A percentile compares a stretch with the other conserved stretches of the same genome.
Conservation (phyloP, 2,888 invertebrate genomes). For the Drosophila mercatorum region DNA sequence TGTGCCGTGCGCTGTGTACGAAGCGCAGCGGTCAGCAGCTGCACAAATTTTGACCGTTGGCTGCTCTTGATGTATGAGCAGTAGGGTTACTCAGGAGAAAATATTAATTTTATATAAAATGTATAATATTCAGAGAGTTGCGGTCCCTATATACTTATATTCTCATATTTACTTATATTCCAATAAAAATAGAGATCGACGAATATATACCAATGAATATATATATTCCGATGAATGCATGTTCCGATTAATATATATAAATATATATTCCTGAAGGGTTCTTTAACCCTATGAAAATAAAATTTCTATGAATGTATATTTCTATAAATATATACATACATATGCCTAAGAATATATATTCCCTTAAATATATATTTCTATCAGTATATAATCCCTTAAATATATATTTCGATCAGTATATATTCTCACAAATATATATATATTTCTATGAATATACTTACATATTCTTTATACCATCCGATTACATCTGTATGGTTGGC, state of each 20-base stretch:
- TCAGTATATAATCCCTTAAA: too few species aligned
- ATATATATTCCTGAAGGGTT: too few species aligned
- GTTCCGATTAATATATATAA: background rate
- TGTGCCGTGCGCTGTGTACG: background rate
- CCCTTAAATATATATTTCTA: too few species aligned
- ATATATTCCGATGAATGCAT: background rate
- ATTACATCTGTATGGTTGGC: background rate
- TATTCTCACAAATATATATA: too few species aligned
- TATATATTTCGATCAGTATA: too few species aligned
- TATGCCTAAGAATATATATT: too few species aligned
- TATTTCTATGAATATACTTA: too few species aligned
- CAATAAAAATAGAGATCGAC: background rate
- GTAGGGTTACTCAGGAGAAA: background rate
- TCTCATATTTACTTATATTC: background rate
- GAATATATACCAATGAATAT: too few species aligned
- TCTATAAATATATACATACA: too few species aligned
- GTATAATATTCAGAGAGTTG: background rate
- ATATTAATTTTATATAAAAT: background rate
- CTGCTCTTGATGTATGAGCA: slow-evolving; percentile 18
- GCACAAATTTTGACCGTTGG: slow-evolving; percentile 8
- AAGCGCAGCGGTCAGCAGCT: slow-evolving; percentile 18
- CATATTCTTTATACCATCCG: background rate
- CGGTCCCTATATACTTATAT: background rate
- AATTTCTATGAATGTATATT: too few species aligned
- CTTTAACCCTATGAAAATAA: too few species aligned